These are phyloP conservation scores for Eubasilissa splendida DNA, from an alignment of 2,888 invertebrate species.

Conservation along the genomic window DNA sequence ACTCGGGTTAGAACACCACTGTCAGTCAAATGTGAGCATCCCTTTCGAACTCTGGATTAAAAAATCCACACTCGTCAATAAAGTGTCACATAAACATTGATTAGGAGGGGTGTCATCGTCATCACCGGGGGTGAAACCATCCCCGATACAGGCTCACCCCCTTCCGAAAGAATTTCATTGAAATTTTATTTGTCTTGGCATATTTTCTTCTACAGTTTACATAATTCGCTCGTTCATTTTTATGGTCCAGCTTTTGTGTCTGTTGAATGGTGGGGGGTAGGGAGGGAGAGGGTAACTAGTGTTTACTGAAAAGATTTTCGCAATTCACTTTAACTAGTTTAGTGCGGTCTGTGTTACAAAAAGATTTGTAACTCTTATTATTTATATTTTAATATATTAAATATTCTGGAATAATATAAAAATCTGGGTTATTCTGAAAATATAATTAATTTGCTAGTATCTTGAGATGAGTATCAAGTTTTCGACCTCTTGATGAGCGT, in stretches of 20 bases:
- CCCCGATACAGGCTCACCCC: conserved; percentile 44
- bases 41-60: conserved; percentile 52
- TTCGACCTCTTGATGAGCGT: too few relatives aligned
- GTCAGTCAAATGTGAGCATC: conserved; percentile 51
- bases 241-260: conserved; percentile 54
- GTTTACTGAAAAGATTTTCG: conserved; percentile 54
- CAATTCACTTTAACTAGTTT: conserved; percentile 37
- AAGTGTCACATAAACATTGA: conserved; percentile 59
- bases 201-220: conserved; percentile 58
- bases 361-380: too few relatives aligned
- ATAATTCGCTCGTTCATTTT: conserved; percentile 57
- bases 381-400: too few relatives aligned
- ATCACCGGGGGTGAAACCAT: conserved; percentile 11
- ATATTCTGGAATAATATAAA: too few relatives aligned
- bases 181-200: conserved; percentile 58
- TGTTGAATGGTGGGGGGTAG: conserved; percentile 20
- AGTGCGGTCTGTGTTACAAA: not conserved
- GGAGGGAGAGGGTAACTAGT: conserved; percentile 7
- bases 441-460: too few relatives aligned
- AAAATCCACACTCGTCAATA: conserved; percentile 55
- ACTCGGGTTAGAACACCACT: conserved; percentile 29
- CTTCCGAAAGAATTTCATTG: conserved; percentile 56
- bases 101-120: conserved; percentile 49
- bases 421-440: too few relatives aligned
- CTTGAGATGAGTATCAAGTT: too few relatives aligned